Conservation (phyloP, 30 jellyfish, hydroid and myxozoan genomes). For the Turritopsis rubra region DNA sequence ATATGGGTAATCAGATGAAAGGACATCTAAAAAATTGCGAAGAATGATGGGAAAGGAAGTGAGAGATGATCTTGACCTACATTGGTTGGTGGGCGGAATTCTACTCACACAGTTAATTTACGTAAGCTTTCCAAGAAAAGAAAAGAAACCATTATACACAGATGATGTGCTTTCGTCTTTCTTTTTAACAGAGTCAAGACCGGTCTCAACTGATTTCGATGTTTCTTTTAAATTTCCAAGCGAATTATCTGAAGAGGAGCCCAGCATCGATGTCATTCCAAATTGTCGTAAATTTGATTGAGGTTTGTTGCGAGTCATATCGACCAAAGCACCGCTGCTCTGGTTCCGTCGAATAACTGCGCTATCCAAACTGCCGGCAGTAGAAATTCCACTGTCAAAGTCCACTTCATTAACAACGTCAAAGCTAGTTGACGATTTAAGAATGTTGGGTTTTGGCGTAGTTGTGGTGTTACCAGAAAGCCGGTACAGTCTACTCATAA, state of each 20-base stretch:
- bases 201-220: conserved; percentile 19
- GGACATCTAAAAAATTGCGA: too few species aligned
- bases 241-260: conserved; percentile 8
- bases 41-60: too few species aligned
- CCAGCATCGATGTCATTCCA: conserved; percentile 9
- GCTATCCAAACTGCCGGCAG: background rate
- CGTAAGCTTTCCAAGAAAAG: conserved; percentile 19
- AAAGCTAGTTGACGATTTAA: background rate
- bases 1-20: too few species aligned
- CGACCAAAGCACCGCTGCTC: conserved; percentile 26
- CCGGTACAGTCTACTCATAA: conserved; percentile 14
- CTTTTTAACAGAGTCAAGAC: background rate
- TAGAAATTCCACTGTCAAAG: background rate
- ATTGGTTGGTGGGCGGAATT: too few species aligned
- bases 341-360: background rate
- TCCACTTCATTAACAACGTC: background rate
- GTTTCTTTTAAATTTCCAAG: background rate
- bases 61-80: too few species aligned
- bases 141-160: background rate
- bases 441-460: background rate
- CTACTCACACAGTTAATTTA: background rate
- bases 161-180: background rate
- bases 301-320: background rate
- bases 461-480: conserved; percentile 9
- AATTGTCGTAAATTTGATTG: conserved; percentile 10